Conservation (phyloP, 2,797 vertebrate species). For the Limosa lapponica region DNA sequence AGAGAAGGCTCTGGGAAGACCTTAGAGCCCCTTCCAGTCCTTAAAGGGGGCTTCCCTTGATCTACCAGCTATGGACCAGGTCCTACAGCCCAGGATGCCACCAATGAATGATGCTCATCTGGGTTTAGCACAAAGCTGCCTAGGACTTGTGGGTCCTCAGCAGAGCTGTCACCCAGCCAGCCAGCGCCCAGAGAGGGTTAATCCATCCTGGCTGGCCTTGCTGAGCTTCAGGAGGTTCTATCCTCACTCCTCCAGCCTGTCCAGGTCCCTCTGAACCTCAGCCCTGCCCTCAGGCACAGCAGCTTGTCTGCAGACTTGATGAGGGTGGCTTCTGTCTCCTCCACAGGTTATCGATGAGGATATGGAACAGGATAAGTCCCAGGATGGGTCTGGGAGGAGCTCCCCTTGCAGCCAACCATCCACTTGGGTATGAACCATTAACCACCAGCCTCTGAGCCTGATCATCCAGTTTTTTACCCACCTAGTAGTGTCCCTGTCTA, state of each 20-base stretch:
- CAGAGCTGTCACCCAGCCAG: neutral
- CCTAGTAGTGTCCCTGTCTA: neutral
- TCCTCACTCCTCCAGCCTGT: neutral
- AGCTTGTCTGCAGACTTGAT: neutral
- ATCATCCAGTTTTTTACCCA: neutral
- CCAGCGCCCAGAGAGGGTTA: neutral
- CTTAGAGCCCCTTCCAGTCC: too few species aligned
- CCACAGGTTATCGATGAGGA: neutral
- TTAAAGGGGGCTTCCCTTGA: too few species aligned
- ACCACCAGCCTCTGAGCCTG: accelerated
- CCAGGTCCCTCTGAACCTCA: neutral
- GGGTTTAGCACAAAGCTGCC: neutral
- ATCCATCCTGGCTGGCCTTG: neutral
- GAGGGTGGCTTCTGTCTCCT: neutral
- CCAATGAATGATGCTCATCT: neutral
- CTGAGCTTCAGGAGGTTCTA: neutral
- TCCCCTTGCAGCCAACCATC: neutral
- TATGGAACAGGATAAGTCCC: neutral
- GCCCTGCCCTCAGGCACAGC: neutral
- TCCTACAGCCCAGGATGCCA: neutral
- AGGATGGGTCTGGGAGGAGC: neutral
- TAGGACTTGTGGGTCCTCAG: neutral
- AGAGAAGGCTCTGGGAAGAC: neutral
- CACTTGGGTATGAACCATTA: neutral
- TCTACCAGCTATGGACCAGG: too few species aligned